phyloP scores from a whole-genome alignment of 2,797 vertebrate genomes.

The Octomys mimax region DNA sequence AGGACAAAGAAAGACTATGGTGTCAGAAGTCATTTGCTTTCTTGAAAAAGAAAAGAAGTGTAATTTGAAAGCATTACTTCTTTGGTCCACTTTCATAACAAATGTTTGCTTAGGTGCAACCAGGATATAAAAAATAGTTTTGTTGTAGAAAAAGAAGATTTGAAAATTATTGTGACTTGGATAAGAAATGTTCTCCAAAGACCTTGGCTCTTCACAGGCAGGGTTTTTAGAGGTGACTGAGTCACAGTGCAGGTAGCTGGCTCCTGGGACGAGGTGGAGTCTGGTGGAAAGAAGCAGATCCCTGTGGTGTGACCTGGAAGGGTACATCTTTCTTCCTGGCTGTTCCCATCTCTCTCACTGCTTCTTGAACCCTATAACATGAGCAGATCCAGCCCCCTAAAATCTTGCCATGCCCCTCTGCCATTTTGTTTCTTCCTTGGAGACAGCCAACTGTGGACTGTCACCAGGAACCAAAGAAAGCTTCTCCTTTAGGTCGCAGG shows the following conservation, averaged over 20 bases:
- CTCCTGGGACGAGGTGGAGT: background rate
- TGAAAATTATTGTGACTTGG: background rate
- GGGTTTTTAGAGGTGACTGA: background rate
- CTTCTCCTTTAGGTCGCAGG: background rate
- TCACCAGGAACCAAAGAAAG: background rate
- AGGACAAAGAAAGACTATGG: background rate
- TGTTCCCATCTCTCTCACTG: background rate
- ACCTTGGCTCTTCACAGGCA: background rate
- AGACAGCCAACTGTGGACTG: background rate
- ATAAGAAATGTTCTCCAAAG: background rate
- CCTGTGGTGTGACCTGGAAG: background rate
- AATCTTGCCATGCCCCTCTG: background rate
- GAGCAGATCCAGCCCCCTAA: background rate
- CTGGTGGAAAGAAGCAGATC: background rate
- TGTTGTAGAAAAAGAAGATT: background rate
- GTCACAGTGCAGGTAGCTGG: background rate
- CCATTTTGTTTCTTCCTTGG: background rate
- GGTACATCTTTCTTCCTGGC: background rate
- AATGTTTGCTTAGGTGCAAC: background rate
- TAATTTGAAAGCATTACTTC: background rate
- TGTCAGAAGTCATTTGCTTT: background rate
- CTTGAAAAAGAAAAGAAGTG: background rate
- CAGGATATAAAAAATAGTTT: conserved; percentile 21
- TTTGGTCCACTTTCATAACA: background rate
- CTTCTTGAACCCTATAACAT: background rate